A percentile compares a stretch with the other conserved stretches of the same genome.
phyloP scores from a whole-genome alignment of 2,797 vertebrate species.

The Crax fasciolata region DNA sequence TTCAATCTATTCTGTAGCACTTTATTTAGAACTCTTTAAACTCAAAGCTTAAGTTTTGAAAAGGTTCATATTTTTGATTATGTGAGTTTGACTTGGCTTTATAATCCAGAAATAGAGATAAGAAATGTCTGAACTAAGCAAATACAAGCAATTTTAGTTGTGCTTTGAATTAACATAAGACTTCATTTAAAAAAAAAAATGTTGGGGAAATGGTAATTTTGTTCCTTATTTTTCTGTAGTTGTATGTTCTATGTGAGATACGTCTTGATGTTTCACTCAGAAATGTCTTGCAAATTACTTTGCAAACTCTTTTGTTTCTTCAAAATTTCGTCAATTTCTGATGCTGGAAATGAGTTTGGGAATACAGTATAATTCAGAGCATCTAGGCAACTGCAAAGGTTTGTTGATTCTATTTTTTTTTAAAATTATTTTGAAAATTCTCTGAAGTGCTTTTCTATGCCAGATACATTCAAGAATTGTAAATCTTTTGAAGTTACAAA shows the following conservation, averaged over 20 bases:
- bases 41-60: neutral
- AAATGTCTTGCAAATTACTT: neutral
- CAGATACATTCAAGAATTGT: neutral
- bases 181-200: neutral
- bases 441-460: neutral
- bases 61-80: neutral
- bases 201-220: neutral
- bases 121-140: neutral
- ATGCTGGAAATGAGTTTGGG: neutral
- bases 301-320: neutral
- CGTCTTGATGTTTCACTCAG: neutral
- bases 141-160: neutral
- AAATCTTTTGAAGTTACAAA: neutral
- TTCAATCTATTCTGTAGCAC: neutral
- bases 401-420: neutral
- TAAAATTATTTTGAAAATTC: fast-evolving
- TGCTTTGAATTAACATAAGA: neutral
- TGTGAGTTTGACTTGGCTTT: neutral
- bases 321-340: neutral
- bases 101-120: neutral
- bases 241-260: neutral
- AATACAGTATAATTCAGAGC: neutral
- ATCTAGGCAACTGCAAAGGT: neutral
- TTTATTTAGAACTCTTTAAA: neutral
- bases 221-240: neutral